Percentiles rank a stretch among this genome's conserved stretches.
These are phyloP conservation scores for Microctenopoma stevenorrisi DNA, from an alignment of 2,797 vertebrate species.

Conservation along the genomic window DNA sequence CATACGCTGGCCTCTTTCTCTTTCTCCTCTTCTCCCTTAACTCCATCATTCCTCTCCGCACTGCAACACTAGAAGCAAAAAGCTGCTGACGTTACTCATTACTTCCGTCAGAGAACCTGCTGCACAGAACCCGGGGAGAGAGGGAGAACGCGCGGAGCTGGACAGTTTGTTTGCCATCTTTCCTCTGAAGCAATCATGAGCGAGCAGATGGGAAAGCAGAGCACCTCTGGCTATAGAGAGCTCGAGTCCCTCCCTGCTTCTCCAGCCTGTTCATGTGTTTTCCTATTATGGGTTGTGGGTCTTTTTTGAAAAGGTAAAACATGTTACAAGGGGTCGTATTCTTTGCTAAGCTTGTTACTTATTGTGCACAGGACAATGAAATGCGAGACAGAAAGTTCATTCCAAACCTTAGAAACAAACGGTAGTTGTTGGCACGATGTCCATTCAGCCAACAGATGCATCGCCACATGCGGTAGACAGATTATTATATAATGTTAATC, in stretches of 20 bases:
- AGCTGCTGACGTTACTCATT: slow-evolving; percentile 62
- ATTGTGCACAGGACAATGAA: background rate
- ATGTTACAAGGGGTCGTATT: slow-evolving; percentile 6
- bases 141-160: slow-evolving; percentile 21
- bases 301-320: slow-evolving; percentile 2
- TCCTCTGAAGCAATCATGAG: slow-evolving; percentile 48
- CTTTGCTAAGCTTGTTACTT: background rate
- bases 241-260: slow-evolving; percentile 12
- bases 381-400: background rate
- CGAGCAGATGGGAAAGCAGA: slow-evolving; percentile 71
- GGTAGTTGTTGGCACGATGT: no score
- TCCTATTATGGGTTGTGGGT: background rate
- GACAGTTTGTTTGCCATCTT: slow-evolving; percentile 44
- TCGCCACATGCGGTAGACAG: background rate
- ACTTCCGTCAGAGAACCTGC: slow-evolving; percentile 68
- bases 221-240: slow-evolving; percentile 71
- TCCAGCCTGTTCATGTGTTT: slow-evolving; percentile 16
- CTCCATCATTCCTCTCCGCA: slow-evolving; percentile 34
- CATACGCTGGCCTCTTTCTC: slow-evolving; percentile 20
- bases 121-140: slow-evolving; percentile 33
- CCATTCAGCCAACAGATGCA: no score
- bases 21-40: slow-evolving; percentile 7
- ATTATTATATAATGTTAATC: no score
- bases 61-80: slow-evolving; percentile 40
- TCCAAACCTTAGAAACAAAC: background rate